Base-by-base conservation (phyloP, 2,888 invertebrate species). In the Dioctria linearis region DNA sequence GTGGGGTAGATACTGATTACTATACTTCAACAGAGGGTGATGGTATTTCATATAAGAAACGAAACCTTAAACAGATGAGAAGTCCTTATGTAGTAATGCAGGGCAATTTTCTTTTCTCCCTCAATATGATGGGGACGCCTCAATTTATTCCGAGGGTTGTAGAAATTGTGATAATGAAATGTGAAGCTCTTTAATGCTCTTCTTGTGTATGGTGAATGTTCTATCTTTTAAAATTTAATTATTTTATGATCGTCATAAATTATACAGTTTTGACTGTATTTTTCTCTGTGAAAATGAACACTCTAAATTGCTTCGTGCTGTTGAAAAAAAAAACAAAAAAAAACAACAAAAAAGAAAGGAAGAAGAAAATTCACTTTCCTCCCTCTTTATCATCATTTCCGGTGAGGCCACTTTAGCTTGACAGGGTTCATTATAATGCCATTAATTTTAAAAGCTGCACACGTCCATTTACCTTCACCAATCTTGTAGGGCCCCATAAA, bases 181-280 rank as follows among this genome's bases (percentile, higher is more conserved):
- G 81, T 78, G 81, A 81, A 80, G 80, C 79, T 69, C 54, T 81
- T 78, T 81, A 81, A 80, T 81, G 81, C 69, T 46, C 71, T 78
- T 78, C 73, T 76, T 76, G 75, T 71, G 78, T 80, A 46, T 59
- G 43, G 42, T 66, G 54, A 46, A 79, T 75, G 79, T 59, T 61
- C 43, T 78, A 80, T 81, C 81, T 78, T 78, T 80, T 63, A 76
- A 81, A 80, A 81, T 80, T 81, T 81, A 81, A 81, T 81, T 81
- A 81, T 79, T 81, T 81, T 81, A 81, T 80, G 78, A 67, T 63
- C 42, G 40, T 61, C 80, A 81, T 81, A 81, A 81, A 81, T 81
- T 81, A 78, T 25, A 42, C 46, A 51, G 11, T 67, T 57, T 46
- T 46, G 67, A 81, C 78, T 67, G 67, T 54, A 49, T 67, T 69